A percentile compares a stretch with the other conserved stretches of the same genome.
These are phyloP conservation scores for Campoletis sonorensis DNA, from an alignment of 1,140 invertebrate genomes.

Conservation along the genomic window DNA sequence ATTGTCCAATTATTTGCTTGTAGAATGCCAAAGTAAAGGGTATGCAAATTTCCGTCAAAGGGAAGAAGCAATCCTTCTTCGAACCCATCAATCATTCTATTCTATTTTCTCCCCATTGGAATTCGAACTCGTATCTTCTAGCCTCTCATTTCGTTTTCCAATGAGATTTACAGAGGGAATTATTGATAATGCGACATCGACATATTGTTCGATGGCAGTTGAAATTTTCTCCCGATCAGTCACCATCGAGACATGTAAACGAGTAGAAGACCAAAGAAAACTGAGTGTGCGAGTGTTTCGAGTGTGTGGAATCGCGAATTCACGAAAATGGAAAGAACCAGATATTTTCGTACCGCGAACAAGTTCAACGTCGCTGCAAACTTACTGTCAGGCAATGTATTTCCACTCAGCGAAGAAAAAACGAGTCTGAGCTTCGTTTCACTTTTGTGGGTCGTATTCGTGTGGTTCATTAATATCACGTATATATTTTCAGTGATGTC, in stretches of 20 bases:
- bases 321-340: not conserved
- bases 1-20: not conserved
- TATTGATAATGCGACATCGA: constrained; percentile 11
- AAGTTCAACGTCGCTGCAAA: not conserved
- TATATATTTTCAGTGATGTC: not conserved
- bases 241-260: not conserved
- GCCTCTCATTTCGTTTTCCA: not conserved
- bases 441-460: not conserved
- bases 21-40: not conserved
- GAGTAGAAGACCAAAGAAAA: not conserved
- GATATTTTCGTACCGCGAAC: constrained; percentile 14
- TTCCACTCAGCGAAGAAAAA: not conserved
- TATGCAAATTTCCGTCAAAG: not conserved
- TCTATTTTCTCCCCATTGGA: not conserved
- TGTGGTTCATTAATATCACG: not conserved
- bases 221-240: constrained; percentile 15
- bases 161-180: constrained; percentile 22
- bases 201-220: not conserved
- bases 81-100: not conserved
- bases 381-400: not conserved
- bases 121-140: not conserved
- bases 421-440: not conserved
- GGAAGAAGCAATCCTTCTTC: not conserved
- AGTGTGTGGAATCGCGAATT: not conserved
- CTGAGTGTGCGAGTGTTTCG: not conserved